Conservation (phyloP, 2,888 invertebrate genomes). For the Monopis laevigella region DNA sequence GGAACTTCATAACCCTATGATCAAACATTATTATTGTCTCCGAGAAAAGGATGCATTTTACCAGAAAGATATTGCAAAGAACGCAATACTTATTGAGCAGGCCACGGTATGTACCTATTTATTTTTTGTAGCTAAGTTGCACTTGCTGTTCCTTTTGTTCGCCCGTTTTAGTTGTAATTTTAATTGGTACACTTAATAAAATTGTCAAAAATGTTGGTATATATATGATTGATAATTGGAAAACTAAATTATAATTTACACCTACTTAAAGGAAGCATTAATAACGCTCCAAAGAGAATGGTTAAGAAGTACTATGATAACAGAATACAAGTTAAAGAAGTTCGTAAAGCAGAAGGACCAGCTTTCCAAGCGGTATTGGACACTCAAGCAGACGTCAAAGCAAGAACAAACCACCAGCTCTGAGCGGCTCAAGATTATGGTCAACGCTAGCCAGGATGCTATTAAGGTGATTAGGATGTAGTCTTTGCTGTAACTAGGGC, state of each 20-base stretch:
- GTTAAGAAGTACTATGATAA: slow-evolving; percentile 45
- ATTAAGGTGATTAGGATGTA: slow-evolving; percentile 44
- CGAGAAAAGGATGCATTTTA: slow-evolving; percentile 62
- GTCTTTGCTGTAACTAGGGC: too few relatives aligned
- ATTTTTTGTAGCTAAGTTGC: too few relatives aligned
- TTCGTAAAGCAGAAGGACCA: slow-evolving; percentile 54
- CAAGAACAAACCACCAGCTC: slow-evolving; percentile 53
- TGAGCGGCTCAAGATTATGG: slow-evolving; percentile 66
- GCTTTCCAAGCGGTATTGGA: slow-evolving; percentile 49
- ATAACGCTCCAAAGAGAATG: slow-evolving; percentile 57
- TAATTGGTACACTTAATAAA: too few relatives aligned
- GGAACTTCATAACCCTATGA: slow-evolving; percentile 52
- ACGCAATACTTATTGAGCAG: slow-evolving; percentile 42
- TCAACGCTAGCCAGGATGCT: slow-evolving; percentile 68
- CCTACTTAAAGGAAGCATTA: slow-evolving; percentile 34
- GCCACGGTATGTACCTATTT: slow-evolving; percentile 25
- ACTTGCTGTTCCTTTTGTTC: too few relatives aligned
- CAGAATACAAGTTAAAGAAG: slow-evolving; percentile 50
- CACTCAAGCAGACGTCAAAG: slow-evolving; percentile 64
- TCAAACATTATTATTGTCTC: slow-evolving; percentile 44
- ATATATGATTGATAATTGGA: too few relatives aligned
- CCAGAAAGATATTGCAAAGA: slow-evolving; percentile 54
- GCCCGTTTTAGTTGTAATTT: too few relatives aligned
- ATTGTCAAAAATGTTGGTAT: too few relatives aligned
- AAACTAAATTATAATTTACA: background rate